phyloP scores from a whole-genome alignment of 2,797 vertebrate species.

The Esox masquinongy region DNA sequence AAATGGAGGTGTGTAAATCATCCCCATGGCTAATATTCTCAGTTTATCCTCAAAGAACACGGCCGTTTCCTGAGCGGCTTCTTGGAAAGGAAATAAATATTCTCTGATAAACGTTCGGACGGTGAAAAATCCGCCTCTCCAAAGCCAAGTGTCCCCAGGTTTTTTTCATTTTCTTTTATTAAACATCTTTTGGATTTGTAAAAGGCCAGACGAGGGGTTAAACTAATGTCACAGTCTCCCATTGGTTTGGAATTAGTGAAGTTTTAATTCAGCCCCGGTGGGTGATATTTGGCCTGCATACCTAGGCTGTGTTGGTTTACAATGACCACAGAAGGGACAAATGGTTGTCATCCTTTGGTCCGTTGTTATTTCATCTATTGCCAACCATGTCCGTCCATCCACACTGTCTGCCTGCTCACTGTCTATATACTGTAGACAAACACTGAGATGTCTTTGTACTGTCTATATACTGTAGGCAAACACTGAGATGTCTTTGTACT shows the following conservation, averaged over 20 bases:
- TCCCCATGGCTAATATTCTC: constrained; percentile 52
- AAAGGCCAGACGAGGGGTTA: constrained; percentile 70
- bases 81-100: constrained; percentile 67
- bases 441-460: neutral
- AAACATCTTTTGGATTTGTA: constrained; percentile 76
- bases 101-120: constrained; percentile 62
- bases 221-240: constrained; percentile 67
- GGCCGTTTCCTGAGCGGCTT: constrained; percentile 41
- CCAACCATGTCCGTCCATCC: neutral
- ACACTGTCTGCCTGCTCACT: constrained; percentile 9
- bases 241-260: constrained; percentile 42
- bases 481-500: neutral
- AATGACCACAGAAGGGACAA: constrained; percentile 34
- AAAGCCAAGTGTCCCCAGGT: constrained; percentile 55
- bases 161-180: constrained; percentile 51
- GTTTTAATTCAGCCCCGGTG: constrained; percentile 37
- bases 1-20: constrained; percentile 70
- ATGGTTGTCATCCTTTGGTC: constrained; percentile 13
- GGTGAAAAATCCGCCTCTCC: constrained; percentile 60
- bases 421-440: constrained; percentile 1
- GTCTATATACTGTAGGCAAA: constrained; percentile 1
- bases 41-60: constrained; percentile 60
- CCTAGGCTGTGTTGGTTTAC: constrained; percentile 9
- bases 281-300: constrained; percentile 47
- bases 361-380: constrained; percentile 18